These are phyloP conservation scores for Augiades crinisus DNA, from an alignment of 2,888 invertebrate species.

Conservation along the genomic window DNA sequence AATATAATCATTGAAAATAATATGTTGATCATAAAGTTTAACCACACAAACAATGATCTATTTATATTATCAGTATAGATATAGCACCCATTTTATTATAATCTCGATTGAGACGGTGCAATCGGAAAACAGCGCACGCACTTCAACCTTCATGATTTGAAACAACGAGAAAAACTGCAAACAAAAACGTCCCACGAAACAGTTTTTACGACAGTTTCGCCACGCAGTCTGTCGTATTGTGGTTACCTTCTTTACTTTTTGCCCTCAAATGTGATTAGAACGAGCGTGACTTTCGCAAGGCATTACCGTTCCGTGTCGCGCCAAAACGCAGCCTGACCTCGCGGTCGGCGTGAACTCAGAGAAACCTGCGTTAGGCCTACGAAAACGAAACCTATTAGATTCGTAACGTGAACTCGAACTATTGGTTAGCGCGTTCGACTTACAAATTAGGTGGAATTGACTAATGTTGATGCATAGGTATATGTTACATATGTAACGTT, in stretches of 20 bases:
- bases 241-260: conserved; percentile 53
- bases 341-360: conserved; percentile 38
- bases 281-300: conserved; percentile 73
- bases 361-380: conserved; percentile 30
- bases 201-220: conserved; percentile 42
- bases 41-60: no score
- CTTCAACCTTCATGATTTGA: not conserved
- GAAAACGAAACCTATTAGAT: conserved; percentile 32
- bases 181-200: conserved; percentile 5
- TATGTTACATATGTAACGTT: no score
- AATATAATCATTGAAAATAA: no score
- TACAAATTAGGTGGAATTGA: no score
- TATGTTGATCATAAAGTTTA: no score
- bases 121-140: no score
- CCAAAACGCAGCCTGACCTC: conserved; percentile 67
- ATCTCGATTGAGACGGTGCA: no score
- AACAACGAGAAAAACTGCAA: conserved; percentile 6
- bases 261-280: conserved; percentile 57
- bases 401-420: not conserved
- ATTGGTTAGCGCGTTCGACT: not conserved
- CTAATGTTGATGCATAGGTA: no score
- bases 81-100: no score
- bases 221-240: conserved; percentile 55
- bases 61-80: no score
- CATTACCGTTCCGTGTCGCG: conserved; percentile 69